Base-by-base conservation (phyloP, 2,888 invertebrate genomes). In the Eristalinus aeneus region DNA sequence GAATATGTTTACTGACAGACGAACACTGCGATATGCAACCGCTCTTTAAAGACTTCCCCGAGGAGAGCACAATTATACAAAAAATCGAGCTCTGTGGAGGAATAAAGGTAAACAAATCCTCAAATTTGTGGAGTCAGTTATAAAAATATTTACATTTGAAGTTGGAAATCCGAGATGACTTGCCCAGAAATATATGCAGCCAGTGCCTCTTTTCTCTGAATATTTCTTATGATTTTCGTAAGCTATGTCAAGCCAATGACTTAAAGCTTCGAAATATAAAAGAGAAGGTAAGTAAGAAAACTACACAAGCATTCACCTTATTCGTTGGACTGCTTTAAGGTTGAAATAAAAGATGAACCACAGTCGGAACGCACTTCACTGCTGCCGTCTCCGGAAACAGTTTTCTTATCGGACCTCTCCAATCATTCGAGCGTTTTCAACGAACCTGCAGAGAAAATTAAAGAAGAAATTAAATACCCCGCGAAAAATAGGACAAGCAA, bases 31-130 rank as follows among this genome's bases (percentile, higher is more conserved):
- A 20, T 61, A 88, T 91, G 84, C 89, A 89, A 77, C 81, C 89
- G 8, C 88, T 91, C 0, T 90, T 90, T n/a, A 54, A 77, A 23
- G 72, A 74, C n/a, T 74, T 58, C 12, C 86, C 77, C 5, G 82
- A 91, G 72, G 89, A 89, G 16, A 88, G 88, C 31, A 88, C 89
- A 64, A 89, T 92, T 20, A 90, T 92, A 23, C 89, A 89, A 9
- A 90, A 90, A 78, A 90, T 92, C 20, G 91, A 92, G 80, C 89
- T 91, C 74, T 90, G 91, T n/a, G 91, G 90, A 10, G 91, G 91
- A 78, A 90, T 92, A 23, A 90, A 89, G 88, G 91, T 90, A 88
- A 39, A 80, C 67, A 36, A 4, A 34, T 32, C 12, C 10, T 46
- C 34, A 20, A 12, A 11, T n/a, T 12, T n/a, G 10, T 32, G 36